A percentile compares a stretch with the other conserved stretches of the same genome.
phyloP scores from a whole-genome alignment of 1,140 invertebrate genomes.

The Triops longicaudatus region DNA sequence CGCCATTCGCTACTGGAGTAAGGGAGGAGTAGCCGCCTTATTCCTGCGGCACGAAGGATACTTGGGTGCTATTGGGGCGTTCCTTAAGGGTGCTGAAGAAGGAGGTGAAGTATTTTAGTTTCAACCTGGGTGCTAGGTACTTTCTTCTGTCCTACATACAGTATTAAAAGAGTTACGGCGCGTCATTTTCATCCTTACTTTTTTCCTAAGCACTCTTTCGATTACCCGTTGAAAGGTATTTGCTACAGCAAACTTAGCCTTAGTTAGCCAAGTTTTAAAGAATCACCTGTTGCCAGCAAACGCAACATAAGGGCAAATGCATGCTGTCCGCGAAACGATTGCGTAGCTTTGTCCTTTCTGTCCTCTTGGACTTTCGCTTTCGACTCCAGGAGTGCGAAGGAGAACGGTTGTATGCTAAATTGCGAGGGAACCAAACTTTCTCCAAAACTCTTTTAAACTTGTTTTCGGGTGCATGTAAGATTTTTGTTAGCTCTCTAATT shows the following conservation, averaged over 20 bases:
- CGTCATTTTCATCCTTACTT: not conserved
- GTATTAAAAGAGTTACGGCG: not conserved
- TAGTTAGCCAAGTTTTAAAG: not conserved
- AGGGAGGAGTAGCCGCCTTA: slow-evolving; percentile 58
- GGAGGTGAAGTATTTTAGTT: slow-evolving; percentile 41
- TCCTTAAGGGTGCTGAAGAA: slow-evolving; percentile 59
- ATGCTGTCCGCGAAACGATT: not conserved
- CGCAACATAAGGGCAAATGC: not conserved
- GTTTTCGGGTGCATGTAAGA: too few species aligned
- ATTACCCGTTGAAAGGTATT: not conserved
- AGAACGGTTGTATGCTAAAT: too few species aligned
- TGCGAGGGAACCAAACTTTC: too few species aligned
- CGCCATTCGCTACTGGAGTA: slow-evolving; percentile 67
- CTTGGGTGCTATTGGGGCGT: slow-evolving; percentile 66
- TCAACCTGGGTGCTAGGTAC: too few species aligned
- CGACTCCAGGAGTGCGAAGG: not conserved
- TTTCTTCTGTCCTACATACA: not conserved
- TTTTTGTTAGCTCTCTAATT: too few species aligned
- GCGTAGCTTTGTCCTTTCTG: not conserved
- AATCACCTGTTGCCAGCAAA: not conserved
- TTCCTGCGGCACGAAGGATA: slow-evolving; percentile 71
- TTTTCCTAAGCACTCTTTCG: not conserved
- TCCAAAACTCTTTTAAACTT: too few species aligned
- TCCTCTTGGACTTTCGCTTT: not conserved
- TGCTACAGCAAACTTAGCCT: too few species aligned